A percentile compares a stretch with the other conserved stretches of the same genome.
Evolutionary conservation across 2,797 vertebrate species (phyloP).

Genomic region (Ibycter americanus): DNA sequence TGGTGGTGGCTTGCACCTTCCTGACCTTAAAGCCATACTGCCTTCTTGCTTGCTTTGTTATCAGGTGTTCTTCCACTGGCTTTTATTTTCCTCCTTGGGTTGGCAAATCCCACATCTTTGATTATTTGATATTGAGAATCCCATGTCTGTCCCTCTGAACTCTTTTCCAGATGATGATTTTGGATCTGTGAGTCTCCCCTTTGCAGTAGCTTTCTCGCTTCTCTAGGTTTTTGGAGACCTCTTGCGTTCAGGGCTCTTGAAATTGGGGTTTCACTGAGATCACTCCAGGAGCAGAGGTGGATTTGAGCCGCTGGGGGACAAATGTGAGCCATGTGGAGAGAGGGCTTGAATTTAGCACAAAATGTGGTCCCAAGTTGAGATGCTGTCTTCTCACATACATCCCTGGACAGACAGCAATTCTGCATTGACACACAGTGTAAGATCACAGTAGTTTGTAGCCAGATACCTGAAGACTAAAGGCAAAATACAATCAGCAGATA

Average conservation of each 20-base stretch:
- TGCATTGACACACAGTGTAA: neutral
- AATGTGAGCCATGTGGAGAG: neutral
- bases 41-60: neutral
- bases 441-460: neutral
- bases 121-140: neutral
- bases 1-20: neutral
- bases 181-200: neutral
- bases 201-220: neutral
- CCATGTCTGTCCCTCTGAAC: neutral
- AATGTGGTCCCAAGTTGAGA: neutral
- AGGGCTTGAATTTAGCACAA: neutral
- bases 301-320: neutral
- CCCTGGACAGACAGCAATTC: neutral
- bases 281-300: neutral
- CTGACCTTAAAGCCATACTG: neutral
- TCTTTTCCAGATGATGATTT: neutral
- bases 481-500: neutral
- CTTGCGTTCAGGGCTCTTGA: neutral
- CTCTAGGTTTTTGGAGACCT: neutral
- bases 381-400: neutral
- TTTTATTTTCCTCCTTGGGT: neutral
- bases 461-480: neutral
- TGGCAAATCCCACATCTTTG: neutral
- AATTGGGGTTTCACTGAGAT: neutral
- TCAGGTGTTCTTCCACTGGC: fast-evolving